Base-by-base conservation (phyloP, 2,113 vertebrate species). In the Centropus unirufus region DNA sequence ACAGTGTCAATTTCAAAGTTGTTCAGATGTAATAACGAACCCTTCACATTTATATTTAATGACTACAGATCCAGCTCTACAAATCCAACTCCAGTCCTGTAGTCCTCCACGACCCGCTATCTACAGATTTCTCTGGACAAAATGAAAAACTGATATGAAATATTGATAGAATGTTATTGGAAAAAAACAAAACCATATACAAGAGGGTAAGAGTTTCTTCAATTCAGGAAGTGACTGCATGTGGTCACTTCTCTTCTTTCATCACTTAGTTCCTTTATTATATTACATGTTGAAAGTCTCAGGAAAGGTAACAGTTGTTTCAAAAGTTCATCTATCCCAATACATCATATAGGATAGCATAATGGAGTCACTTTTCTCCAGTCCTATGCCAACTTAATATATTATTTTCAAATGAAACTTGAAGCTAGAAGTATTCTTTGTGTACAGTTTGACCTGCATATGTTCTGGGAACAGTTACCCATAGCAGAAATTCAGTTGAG, bases 351-450 rank as follows among this genome's bases (percentile, higher is more conserved):
- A 77, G 80, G 49, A 49, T 19, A 87, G 74, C 90, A 87, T 78
- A 89, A 93, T 63, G 80, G 84, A 91, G 52, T 55, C 80, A 94
- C 83, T 93, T 93, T 96, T 87, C 73, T 75, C 57, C 83, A 62
- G 47, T 90, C 64, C 27, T 30, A 12, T 92, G 83, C 68, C 76
- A 86, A 44, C 57, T 81, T 89, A 93, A 14, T 58, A 89, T 58
- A 77, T 92, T 87, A 54, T 44, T 49, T 87, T 81, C 64, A 49
- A 96, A 73, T 30, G 72, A 76, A 95, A 57, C 57, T 40, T 29
- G 62, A 87, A 95, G 80, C 77, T 91, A 89, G 72, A 94, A 95
- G 92, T 91, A 81, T 90, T 74, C 87, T 91, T 94, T 95, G 88
- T 96, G 90, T 91, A 67, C 46, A 67, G 40, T 91, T 92, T 96